Evolutionary conservation across 2,797 vertebrate species (phyloP).

Genomic region (Cetoscarus ocellatus): DNA sequence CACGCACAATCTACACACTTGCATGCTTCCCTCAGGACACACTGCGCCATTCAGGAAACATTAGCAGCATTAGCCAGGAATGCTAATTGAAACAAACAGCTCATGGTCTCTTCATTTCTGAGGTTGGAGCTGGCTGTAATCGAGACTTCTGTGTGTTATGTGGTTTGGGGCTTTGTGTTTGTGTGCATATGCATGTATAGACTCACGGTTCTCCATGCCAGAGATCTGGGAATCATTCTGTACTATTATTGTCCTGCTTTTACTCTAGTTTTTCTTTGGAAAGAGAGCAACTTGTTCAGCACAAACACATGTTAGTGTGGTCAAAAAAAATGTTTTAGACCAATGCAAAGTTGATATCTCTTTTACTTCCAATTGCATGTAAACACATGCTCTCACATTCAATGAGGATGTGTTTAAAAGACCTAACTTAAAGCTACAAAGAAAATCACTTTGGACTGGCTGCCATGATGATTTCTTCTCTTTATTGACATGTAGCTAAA

Average conservation of each 20-base stretch:
- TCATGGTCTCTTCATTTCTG: constrained; percentile 75
- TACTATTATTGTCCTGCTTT: constrained; percentile 68
- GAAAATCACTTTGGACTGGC: constrained; percentile 2
- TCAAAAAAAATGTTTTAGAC: constrained; percentile 52
- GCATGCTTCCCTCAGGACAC: constrained; percentile 57
- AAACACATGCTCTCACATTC: constrained; percentile 46
- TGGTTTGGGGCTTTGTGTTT: constrained; percentile 14
- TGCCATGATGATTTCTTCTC: constrained; percentile 16
- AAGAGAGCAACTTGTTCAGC: constrained; percentile 54
- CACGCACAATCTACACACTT: constrained; percentile 15
- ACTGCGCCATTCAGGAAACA: constrained; percentile 76
- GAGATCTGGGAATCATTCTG: constrained; percentile 75
- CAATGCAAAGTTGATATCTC: constrained; percentile 51
- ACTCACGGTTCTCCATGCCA: constrained; percentile 45
- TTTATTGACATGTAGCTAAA: constrained; percentile 2
- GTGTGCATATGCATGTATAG: constrained; percentile 3
- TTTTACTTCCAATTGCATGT: constrained; percentile 46
- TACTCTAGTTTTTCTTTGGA: constrained; percentile 66
- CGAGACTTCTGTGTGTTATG: constrained; percentile 59
- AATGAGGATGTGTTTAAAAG: constrained; percentile 36
- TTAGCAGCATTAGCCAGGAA: constrained; percentile 81
- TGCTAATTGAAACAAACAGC: constrained; percentile 83
- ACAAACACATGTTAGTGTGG: constrained; percentile 64
- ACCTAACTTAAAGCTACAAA: constrained; percentile 27
- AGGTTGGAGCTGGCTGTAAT: constrained; percentile 67